Evolutionary conservation across 2,888 invertebrate genomes (phyloP), one percentile per base, ranked within the genome.

Genomic region (Scelioninae gen. 1): DNA sequence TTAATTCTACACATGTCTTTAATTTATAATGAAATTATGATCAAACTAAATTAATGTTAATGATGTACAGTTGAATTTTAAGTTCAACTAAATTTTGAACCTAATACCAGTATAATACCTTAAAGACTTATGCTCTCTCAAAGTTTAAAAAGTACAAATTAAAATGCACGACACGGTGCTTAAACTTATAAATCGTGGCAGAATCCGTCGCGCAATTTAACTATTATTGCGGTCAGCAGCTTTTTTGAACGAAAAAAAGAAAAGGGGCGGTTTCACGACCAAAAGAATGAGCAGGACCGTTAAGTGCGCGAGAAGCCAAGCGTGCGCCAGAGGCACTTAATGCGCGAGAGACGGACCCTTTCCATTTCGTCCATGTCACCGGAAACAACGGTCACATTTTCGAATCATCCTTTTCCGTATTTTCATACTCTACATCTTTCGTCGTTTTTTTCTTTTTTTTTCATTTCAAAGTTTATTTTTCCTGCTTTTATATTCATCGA

Each of bases 321-420:
- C 79, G 79, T 79, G 58, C 45, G 71, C n/a, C 29, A 43, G 58
- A 65, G 53, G 79, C 58, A 60, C 74, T 69, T 69, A 62, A 31
- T 53, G 55, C 75, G 51, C 65, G 51, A 16, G 56, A 62, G 56
- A 62, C 63, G 63, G 16, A 53, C 72, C 82, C 76, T 77, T 77
- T 77, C 77, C 82, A 77, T 74, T 82, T 72, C 72, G 77, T 45
- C 34, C 63, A 34, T 74, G 82, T 74, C 82, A 58, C 82, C 77
- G 82, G 82, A 82, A 78, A 62, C 72, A 74, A 82, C 82, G 78
- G 78, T 78, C 60, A 63, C 74, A 15, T 29, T 23, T 15, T n/a
- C 45, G 15, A 7, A n/a, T 45, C 15, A 49, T 51, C 53, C 29
- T 11, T 38, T 13, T 23, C 23, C 23, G 23, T 23, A 23, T 23